These are phyloP conservation scores for Hydrozoanthus tunicans DNA, from an alignment of 64 coral and sea anemone species.

Conservation along the genomic window DNA sequence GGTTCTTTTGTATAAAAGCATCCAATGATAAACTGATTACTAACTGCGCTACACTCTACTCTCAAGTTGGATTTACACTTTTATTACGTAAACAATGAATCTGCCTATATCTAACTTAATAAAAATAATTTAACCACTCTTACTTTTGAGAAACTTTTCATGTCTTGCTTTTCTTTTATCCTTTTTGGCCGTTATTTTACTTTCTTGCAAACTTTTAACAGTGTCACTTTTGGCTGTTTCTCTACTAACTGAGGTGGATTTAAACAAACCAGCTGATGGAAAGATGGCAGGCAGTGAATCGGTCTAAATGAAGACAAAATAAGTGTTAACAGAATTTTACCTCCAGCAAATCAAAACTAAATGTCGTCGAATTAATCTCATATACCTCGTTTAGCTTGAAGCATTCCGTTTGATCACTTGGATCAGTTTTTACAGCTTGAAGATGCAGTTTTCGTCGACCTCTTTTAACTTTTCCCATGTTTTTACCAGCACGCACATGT, in stretches of 20 bases:
- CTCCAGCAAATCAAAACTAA: background rate
- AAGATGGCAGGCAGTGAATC: constrained; percentile 27
- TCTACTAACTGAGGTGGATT: background rate
- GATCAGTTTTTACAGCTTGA: constrained; percentile 12
- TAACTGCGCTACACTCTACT: no score
- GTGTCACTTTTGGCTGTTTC: background rate
- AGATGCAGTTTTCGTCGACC: constrained; percentile 32
- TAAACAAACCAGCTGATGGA: constrained; percentile 46
- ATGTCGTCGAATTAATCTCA: background rate
- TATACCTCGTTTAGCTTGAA: constrained; percentile 27
- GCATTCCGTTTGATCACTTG: background rate
- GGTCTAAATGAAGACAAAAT: background rate
- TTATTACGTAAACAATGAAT: no score
- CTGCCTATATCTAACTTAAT: no score
- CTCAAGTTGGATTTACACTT: no score
- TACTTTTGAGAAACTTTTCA: constrained; percentile 90
- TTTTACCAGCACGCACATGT: background rate
- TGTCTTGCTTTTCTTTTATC: constrained; percentile 88
- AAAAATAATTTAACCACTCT: background rate
- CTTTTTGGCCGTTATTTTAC: constrained; percentile 63
- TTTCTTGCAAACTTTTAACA: constrained; percentile 25
- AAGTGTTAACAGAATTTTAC: background rate
- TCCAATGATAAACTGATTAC: no score
- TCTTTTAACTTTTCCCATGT: constrained; percentile 31
- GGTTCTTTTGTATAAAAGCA: no score